Conservation (phyloP, 2,113 vertebrate species). For the Protobothrops mucrosquamatus region DNA sequence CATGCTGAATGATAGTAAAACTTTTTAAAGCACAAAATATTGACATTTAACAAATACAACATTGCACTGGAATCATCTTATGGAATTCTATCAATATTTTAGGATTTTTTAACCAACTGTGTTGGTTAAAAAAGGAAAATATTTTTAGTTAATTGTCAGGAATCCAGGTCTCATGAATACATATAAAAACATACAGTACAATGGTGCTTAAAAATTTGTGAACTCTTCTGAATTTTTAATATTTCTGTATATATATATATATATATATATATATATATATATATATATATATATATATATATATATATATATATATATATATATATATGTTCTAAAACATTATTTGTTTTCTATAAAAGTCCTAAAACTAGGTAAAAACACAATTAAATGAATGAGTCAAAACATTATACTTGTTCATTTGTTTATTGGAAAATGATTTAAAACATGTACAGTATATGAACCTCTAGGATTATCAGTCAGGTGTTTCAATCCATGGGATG, state of each 20-base stretch:
- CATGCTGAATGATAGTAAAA: slow-evolving; percentile 49
- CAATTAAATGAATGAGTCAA: neutral
- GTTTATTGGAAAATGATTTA: neutral
- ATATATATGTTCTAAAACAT: neutral
- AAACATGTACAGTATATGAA: neutral
- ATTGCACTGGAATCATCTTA: slow-evolving; percentile 19
- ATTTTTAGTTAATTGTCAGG: slow-evolving; percentile 54
- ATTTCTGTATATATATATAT: neutral
- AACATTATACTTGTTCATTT: neutral
- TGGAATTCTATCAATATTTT: slow-evolving; percentile 6
- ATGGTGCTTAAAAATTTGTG: slow-evolving; percentile 57
- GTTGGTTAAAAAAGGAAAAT: slow-evolving; percentile 45
- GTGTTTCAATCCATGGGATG: neutral
- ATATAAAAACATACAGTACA: slow-evolving; percentile 70
- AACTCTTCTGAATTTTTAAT: neutral
- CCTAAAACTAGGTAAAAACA: neutral
- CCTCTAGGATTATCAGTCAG: neutral
- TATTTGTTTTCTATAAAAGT: neutral
- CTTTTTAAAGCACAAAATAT: slow-evolving; percentile 47
- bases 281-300: too few relatives aligned
- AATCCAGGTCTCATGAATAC: slow-evolving; percentile 71
- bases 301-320: too few relatives aligned
- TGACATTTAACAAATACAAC: slow-evolving; percentile 49
- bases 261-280: too few relatives aligned
- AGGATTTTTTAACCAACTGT: slow-evolving; percentile 26